Evolutionary conservation across 2,797 vertebrate genomes (phyloP).

Genomic region (Euthynnus affinis): DNA sequence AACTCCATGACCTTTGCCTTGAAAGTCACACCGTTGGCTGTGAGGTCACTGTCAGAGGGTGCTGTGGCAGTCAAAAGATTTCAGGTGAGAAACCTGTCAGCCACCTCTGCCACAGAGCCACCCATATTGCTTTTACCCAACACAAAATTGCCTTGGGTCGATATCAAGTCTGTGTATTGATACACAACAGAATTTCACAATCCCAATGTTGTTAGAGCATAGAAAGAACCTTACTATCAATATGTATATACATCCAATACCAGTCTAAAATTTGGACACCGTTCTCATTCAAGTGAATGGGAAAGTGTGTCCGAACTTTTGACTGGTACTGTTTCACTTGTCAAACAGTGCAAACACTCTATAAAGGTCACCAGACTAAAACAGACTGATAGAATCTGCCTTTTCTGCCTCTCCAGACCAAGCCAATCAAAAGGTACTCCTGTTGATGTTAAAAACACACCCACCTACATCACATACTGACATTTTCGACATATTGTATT

Average conservation of each 20-base stretch:
- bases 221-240: no score
- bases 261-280: no score
- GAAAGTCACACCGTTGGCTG: constrained; percentile 88
- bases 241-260: no score
- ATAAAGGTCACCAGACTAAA: constrained; percentile 4
- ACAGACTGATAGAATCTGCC: background rate
- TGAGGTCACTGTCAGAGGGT: constrained; percentile 87
- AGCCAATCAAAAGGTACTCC: constrained; percentile 7
- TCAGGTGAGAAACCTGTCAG: constrained; percentile 79
- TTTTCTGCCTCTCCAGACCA: background rate
- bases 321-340: background rate
- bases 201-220: background rate
- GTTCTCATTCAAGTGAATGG: no score
- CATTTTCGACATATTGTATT: constrained; percentile 58
- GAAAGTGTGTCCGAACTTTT: background rate
- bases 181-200: background rate
- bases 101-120: background rate
- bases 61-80: constrained; percentile 87
- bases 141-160: background rate
- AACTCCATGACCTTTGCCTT: constrained; percentile 91
- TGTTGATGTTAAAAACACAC: constrained; percentile 24
- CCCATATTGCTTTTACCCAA: background rate
- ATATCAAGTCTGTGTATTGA: constrained; percentile 3
- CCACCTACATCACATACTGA: constrained; percentile 13
- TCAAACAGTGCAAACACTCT: background rate